Base-by-base conservation (phyloP, 2,113 vertebrate genomes). In the Salminus brasiliensis region DNA sequence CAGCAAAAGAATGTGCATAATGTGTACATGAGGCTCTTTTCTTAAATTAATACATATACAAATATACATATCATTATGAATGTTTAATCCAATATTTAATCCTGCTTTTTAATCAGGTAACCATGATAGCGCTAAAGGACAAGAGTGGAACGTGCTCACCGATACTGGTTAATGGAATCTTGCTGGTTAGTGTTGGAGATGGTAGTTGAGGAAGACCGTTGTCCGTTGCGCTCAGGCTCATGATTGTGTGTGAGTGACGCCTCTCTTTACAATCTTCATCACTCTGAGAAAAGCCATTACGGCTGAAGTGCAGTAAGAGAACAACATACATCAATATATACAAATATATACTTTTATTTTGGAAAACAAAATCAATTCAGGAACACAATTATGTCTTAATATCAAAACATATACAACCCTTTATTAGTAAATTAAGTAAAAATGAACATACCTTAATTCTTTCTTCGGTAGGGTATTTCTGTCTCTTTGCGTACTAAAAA, bases 381-480 rank as follows among this genome's bases (percentile, higher is more conserved):
- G 3, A 4, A 36, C 8, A 36, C 8, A 4, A 36, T 36, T 36
- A 36, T 36, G 3, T 4, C 8, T 4, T 4, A 4, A 36, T 8
- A 36, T 36, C 34, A 36, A 4, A 36, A 4, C 8, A 8, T 36
- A 36, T 4, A 4, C 8, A 36, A 36, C 34, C 34, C 8, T 3
- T 3, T 4, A 3, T 36, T 4, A 4, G 34, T 45, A 13, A 45
- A 15, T 47, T 13, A 65, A 2, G 36, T 65, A 18, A 27, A 78
- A 78, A 41, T 49, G 66, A 10, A 68, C 84, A 91, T 95, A 98
- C 97, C 96, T 95, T 87, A 98, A 90, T 83, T 96, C 96, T 86
- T 98, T 98, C 93, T 97, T 98, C 87, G 97, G 96, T 75, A 97
- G 93, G 0, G 95, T 97, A 89, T 98, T 98, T 86, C 96, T 93